A percentile compares a stretch with the other conserved stretches of the same genome.
phyloP scores from a whole-genome alignment of 64 coral and sea anemone species.

The Porites lutea region DNA sequence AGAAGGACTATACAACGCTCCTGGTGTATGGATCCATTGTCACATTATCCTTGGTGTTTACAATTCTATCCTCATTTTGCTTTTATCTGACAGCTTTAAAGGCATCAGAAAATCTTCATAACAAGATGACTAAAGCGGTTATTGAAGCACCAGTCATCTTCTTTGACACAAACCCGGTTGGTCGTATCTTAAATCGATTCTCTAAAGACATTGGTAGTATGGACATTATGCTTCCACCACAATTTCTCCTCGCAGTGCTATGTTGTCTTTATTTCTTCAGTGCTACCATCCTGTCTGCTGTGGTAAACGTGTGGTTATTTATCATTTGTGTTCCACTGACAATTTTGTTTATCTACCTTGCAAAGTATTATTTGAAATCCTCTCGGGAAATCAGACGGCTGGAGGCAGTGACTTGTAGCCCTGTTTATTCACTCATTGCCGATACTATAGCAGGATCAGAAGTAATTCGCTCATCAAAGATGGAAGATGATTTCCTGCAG shows the following conservation, averaged over 20 bases:
- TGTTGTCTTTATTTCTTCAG: neutral
- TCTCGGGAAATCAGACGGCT: conserved; percentile 56
- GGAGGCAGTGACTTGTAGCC: conserved; percentile 58
- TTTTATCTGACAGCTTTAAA: conserved; percentile 30
- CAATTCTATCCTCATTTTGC: neutral
- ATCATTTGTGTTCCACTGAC: conserved; percentile 20
- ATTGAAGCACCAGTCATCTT: conserved; percentile 50
- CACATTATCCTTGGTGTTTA: neutral
- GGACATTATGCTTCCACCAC: conserved; percentile 38
- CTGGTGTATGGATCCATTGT: conserved; percentile 40
- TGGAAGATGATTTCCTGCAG: conserved; percentile 23
- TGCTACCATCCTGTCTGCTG: conserved; percentile 23
- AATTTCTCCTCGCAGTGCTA: neutral
- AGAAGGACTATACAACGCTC: neutral
- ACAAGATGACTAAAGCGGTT: conserved; percentile 36
- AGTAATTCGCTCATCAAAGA: conserved; percentile 52
- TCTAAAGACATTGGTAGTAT: conserved; percentile 57
- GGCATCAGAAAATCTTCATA: conserved; percentile 53
- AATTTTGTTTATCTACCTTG: conserved; percentile 5
- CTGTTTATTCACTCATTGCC: conserved; percentile 61
- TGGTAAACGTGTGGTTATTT: conserved; percentile 52
- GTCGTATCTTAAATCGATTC: conserved; percentile 68
- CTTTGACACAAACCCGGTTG: conserved; percentile 59
- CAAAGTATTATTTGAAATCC: conserved; percentile 26
- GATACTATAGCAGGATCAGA: conserved; percentile 67